A percentile compares a stretch with the other conserved stretches of the same genome.
Conservation (phyloP, 1,140 invertebrate species). For the Drosophila yakuba region DNA sequence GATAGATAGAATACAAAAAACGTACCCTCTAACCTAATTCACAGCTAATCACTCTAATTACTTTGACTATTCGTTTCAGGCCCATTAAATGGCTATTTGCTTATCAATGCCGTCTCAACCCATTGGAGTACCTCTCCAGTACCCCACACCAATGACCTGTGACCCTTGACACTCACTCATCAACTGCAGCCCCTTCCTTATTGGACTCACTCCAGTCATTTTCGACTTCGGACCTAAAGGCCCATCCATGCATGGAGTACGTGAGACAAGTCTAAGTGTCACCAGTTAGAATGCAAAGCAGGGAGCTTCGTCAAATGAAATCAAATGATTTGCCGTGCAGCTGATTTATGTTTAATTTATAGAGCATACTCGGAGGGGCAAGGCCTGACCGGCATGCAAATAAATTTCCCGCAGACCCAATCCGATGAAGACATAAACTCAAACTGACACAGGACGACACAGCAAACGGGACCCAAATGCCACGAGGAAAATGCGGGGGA, state of each 20-base stretch:
- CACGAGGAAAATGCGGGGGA: slow-evolving; percentile 7
- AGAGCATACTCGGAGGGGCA: slow-evolving; percentile 57
- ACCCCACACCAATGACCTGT: background rate
- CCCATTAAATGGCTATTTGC: slow-evolving; percentile 79
- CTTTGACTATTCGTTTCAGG: slow-evolving; percentile 63
- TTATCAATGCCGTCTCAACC: slow-evolving; percentile 71
- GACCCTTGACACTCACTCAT: slow-evolving; percentile 43
- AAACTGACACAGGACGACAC: slow-evolving; percentile 38
- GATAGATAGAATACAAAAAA: slow-evolving; percentile 10
- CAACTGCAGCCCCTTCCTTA: slow-evolving; percentile 21
- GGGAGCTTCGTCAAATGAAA: slow-evolving; percentile 64
- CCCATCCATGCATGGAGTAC: slow-evolving; percentile 35
- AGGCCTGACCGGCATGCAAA: slow-evolving; percentile 79
- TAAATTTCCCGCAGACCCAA: slow-evolving; percentile 67
- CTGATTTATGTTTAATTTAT: slow-evolving; percentile 82
- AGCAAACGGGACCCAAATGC: slow-evolving; percentile 7
- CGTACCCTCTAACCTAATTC: slow-evolving; percentile 39
- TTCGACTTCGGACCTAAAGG: slow-evolving; percentile 1
- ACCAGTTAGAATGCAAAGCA: slow-evolving; percentile 9
- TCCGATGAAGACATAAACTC: slow-evolving; percentile 77
- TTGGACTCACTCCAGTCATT: slow-evolving; percentile 26
- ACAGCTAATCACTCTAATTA: slow-evolving; percentile 71
- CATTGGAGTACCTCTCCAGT: background rate
- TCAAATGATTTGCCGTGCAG: slow-evolving; percentile 78
- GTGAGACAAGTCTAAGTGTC: slow-evolving; percentile 30